A percentile compares a stretch with the other conserved stretches of the same genome.
Conservation (phyloP, 2,797 vertebrate species). For the Falco columbarius region DNA sequence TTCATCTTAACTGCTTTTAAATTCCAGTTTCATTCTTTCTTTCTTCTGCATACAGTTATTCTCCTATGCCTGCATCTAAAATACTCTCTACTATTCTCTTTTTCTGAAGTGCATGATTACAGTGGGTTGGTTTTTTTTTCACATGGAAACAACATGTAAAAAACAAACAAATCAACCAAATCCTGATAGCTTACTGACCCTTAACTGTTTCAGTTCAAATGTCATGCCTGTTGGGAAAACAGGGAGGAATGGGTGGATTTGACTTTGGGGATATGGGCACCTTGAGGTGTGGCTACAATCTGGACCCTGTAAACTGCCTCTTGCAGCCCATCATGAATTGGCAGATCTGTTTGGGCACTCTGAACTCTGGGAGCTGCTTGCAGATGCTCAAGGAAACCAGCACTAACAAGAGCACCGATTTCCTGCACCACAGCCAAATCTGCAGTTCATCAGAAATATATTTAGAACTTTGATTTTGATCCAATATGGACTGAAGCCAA, state of each 20-base stretch:
- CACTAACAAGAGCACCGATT: background rate
- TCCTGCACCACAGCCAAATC: background rate
- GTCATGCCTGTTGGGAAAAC: background rate
- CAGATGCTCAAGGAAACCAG: slow-evolving; percentile 2
- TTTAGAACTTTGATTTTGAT: slow-evolving; percentile 18
- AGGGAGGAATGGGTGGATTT: background rate
- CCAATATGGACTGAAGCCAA: background rate
- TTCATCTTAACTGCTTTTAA: slow-evolving; percentile 27
- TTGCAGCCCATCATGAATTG: background rate
- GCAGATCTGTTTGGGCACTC: background rate
- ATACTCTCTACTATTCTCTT: background rate
- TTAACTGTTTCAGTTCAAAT: background rate
- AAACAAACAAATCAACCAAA: background rate
- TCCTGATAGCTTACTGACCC: background rate
- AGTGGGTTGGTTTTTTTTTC: background rate
- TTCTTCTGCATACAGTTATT: background rate
- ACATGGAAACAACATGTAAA: background rate
- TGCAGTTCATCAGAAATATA: slow-evolving; percentile 12
- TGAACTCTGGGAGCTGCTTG: background rate
- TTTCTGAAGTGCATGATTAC: background rate
- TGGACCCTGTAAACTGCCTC: background rate
- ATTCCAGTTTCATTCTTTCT: background rate
- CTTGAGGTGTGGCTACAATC: background rate
- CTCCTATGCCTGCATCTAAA: background rate
- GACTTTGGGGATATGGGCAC: background rate